phyloP scores from a whole-genome alignment of 2,888 invertebrate genomes.

The Phytoseiulus persimilis region DNA sequence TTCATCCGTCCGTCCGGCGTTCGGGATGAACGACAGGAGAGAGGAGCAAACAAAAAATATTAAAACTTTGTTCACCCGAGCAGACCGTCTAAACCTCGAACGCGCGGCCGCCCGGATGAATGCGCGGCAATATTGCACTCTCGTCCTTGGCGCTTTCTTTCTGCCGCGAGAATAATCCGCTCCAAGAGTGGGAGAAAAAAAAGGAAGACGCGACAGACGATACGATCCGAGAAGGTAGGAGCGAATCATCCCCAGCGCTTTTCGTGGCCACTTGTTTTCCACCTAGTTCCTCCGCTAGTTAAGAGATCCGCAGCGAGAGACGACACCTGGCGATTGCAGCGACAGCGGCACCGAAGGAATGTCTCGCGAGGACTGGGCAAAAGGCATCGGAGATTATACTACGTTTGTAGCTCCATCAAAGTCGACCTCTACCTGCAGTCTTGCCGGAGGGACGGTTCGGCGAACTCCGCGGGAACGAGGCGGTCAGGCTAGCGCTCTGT shows the following conservation, averaged over 20 bases:
- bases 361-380: background rate
- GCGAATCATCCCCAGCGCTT: background rate
- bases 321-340: background rate
- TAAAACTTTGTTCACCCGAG: slow-evolving; percentile 32
- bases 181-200: background rate
- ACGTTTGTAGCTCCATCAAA: background rate
- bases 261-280: background rate
- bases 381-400: background rate
- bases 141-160: background rate
- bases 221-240: background rate
- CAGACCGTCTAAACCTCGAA: slow-evolving; percentile 24
- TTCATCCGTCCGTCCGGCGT: background rate
- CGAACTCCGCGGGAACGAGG: background rate
- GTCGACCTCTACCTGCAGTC: background rate
- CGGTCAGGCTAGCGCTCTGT: background rate
- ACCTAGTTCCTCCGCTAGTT: background rate
- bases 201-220: background rate
- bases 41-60: slow-evolving; percentile 36
- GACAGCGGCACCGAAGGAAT: background rate
- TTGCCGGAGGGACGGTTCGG: background rate
- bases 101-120: background rate
- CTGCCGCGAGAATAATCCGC: background rate
- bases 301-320: no score
- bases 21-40: background rate
- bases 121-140: background rate